Conservation (phyloP, 2,113 vertebrate genomes). For the Hydrolagus affinis region DNA sequence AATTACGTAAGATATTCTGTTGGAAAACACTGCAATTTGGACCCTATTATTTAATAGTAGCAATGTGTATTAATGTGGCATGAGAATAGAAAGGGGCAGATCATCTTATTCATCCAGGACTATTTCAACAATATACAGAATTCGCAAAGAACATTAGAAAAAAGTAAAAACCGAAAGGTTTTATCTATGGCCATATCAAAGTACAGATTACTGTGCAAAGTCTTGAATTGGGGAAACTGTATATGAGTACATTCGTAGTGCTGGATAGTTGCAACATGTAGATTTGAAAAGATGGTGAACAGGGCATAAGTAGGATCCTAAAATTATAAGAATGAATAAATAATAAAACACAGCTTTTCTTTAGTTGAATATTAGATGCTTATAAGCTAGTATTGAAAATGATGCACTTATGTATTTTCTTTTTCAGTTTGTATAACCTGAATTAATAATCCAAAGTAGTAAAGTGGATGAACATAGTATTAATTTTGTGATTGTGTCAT, state of each 20-base stretch:
- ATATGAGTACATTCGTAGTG: too few relatives aligned
- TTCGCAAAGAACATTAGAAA: background rate
- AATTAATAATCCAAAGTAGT: too few relatives aligned
- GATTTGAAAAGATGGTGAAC: too few relatives aligned
- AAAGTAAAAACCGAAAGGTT: background rate
- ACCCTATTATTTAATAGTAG: too few relatives aligned
- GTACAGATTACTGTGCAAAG: background rate
- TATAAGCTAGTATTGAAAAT: background rate
- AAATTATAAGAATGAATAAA: background rate
- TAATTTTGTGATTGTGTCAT: background rate
- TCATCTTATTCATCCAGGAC: background rate
- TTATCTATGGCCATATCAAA: background rate
- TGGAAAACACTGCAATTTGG: too few relatives aligned
- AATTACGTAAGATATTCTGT: too few relatives aligned
- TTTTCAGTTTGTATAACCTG: too few relatives aligned
- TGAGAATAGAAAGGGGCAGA: slow-evolving; percentile 1
- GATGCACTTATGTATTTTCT: background rate
- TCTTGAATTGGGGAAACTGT: background rate
- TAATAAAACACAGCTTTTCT: background rate
- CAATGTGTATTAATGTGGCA: background rate
- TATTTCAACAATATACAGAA: background rate
- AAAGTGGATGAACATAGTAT: background rate
- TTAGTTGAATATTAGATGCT: background rate
- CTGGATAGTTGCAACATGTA: too few relatives aligned
- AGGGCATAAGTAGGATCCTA: background rate